Base-by-base conservation (phyloP, 2,113 vertebrate genomes). In the Ceyx margarethae region DNA sequence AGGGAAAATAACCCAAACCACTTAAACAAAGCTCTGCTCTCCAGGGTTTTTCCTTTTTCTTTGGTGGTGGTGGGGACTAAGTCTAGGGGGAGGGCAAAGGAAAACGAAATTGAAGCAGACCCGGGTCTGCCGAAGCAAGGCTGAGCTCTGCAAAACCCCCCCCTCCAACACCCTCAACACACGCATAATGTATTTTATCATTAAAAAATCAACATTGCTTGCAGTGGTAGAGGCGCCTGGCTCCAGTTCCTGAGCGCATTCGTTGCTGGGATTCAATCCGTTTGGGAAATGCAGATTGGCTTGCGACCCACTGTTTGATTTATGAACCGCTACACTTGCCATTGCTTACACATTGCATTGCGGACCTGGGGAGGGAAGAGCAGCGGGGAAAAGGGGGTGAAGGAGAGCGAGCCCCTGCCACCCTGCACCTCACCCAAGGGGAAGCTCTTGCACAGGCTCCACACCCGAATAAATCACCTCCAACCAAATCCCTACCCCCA, bases 291-390 rank as follows among this genome's bases (percentile, higher is more conserved):
- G 95, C 95, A 96, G 97, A 96, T 93, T 73, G 95, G 84, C 95
- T 91, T 86, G 95, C 92, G 64, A 95, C 95, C 96, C 88, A 46
- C 97, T 89, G 94, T 93, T 96, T 97, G 97, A 97, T 98, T 97
- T 97, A 97, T 97, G 96, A 96, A 94, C 93, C 69, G 91, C 80
- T 96, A 89, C 84, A 22, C 84, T 91, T 78, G 94, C 92, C 74
- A 81, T 97, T 96, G 97, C 96, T 98, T 95, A 97, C 97, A 76
- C 97, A 97, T 98, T 91, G 57, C 97, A 97, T 97, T 96, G 94
- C 85, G 46, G 95, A 88, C 45, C 66, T 57, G 8, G 69, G 78
- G 77, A 81, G 74, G n/a, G 37, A 68, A 73, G 12, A 64, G 37
- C 56, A 85, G n/a, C 45, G 26, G 48, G 43, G 61, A 87, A 37